A percentile compares a stretch with the other conserved stretches of the same genome.
Evolutionary conservation across 2,797 vertebrate genomes (phyloP).

Genomic region (Numenius phaeopus): DNA sequence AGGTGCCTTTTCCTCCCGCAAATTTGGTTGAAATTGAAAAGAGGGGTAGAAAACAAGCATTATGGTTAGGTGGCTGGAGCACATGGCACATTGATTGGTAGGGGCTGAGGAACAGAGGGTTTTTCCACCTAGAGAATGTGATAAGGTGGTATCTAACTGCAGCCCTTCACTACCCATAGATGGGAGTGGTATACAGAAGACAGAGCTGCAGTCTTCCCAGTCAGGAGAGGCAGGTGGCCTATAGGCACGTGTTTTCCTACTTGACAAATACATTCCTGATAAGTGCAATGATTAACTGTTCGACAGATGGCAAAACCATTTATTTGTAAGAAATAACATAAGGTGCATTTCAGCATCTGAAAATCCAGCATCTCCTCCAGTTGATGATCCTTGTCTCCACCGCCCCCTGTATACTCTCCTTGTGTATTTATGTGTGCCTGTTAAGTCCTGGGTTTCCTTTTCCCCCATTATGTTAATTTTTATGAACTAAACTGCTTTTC

Average conservation of each 20-base stretch:
- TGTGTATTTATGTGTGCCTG: neutral
- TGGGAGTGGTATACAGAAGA: neutral
- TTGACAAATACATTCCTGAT: neutral
- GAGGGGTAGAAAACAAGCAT: accelerated
- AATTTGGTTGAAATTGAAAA: neutral
- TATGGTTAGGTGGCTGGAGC: neutral
- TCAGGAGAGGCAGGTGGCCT: neutral
- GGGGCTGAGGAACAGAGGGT: neutral
- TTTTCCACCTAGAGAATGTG: neutral
- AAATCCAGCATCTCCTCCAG: neutral
- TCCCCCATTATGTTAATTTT: neutral
- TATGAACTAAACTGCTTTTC: neutral
- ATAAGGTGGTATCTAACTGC: neutral
- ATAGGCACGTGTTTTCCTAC: accelerated
- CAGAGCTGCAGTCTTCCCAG: neutral
- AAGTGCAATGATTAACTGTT: neutral
- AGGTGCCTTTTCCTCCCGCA: neutral
- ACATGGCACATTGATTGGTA: accelerated
- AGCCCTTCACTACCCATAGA: accelerated
- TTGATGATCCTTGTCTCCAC: neutral
- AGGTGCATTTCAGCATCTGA: neutral
- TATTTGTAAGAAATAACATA: neutral
- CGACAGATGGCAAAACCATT: neutral
- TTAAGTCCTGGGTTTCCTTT: neutral
- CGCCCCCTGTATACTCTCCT: accelerated